Evolutionary conservation across 1,140 invertebrate species (phyloP).

Genomic region (Dinoponera quadriceps): DNA sequence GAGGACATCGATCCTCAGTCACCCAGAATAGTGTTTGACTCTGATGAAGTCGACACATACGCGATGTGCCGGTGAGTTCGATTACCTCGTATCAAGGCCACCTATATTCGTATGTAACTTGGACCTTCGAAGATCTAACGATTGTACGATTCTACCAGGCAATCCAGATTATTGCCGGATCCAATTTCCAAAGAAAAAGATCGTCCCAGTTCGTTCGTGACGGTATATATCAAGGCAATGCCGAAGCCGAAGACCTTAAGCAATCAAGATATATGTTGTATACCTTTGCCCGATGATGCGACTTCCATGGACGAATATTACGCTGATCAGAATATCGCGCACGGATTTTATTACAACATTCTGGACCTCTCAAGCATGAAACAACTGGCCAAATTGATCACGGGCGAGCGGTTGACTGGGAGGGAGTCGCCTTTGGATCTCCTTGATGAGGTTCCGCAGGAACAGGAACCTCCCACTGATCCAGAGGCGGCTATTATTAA

Average conservation of each 20-base stretch:
- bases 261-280: slow-evolving; percentile 81
- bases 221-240: slow-evolving; percentile 85
- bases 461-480: slow-evolving; percentile 7
- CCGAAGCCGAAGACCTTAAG: slow-evolving; percentile 81
- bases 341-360: slow-evolving; percentile 86
- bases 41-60: slow-evolving; percentile 74
- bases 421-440: slow-evolving; percentile 81
- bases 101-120: not conserved
- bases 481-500: slow-evolving; percentile 45
- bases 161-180: slow-evolving; percentile 84
- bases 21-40: slow-evolving; percentile 80
- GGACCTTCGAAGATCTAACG: not conserved
- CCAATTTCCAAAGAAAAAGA: slow-evolving; percentile 77
- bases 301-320: slow-evolving; percentile 87
- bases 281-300: slow-evolving; percentile 82
- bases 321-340: slow-evolving; percentile 85
- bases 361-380: slow-evolving; percentile 86
- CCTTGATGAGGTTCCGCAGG: slow-evolving; percentile 77
- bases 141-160: slow-evolving; percentile 63
- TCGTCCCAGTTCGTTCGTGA: slow-evolving; percentile 82
- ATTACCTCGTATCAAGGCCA: slow-evolving; percentile 6
- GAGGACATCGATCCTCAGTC: slow-evolving; percentile 84
- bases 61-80: slow-evolving; percentile 20
- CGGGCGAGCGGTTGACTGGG: slow-evolving; percentile 84
- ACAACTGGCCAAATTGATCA: slow-evolving; percentile 86